Conservation (phyloP, 2,113 vertebrate genomes). For the Vulpes lagopus region DNA sequence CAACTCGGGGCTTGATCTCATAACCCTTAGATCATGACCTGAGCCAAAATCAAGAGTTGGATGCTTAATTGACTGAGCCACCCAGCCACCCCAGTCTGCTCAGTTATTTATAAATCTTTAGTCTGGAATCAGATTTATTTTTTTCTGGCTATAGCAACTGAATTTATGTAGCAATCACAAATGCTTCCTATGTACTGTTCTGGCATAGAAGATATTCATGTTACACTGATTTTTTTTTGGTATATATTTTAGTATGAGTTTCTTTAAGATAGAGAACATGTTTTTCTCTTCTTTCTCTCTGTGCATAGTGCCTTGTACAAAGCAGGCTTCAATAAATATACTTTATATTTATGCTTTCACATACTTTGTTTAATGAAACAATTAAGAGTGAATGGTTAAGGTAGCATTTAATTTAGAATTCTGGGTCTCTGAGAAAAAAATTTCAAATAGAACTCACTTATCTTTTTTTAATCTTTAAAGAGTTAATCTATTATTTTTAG, state of each 20-base stretch:
- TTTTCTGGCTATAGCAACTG: not conserved
- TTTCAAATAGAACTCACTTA: not conserved
- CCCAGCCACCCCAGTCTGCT: not conserved
- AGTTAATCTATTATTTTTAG: conserved; percentile 52
- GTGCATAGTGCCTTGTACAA: not conserved
- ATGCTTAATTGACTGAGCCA: not conserved
- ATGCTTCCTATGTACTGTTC: not conserved
- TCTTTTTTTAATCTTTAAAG: conserved; percentile 7
- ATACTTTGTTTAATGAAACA: conserved; percentile 11
- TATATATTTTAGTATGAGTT: not conserved
- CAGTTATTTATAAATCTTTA: not conserved
- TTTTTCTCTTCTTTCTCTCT: not conserved
- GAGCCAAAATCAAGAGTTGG: not conserved
- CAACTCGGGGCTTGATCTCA: not conserved
- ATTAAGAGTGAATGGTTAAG: not conserved
- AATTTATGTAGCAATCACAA: not conserved
- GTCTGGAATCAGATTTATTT: not conserved
- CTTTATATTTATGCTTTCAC: not conserved
- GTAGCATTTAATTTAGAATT: conserved; percentile 48
- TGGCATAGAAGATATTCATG: not conserved
- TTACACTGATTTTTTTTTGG: conserved; percentile 40
- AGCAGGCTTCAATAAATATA: not conserved
- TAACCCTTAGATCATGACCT: not conserved
- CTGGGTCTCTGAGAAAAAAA: conserved; percentile 25
- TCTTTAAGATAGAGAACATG: not conserved